Conservation (phyloP, 2,113 vertebrate species). For the Lamprotornis superbus region DNA sequence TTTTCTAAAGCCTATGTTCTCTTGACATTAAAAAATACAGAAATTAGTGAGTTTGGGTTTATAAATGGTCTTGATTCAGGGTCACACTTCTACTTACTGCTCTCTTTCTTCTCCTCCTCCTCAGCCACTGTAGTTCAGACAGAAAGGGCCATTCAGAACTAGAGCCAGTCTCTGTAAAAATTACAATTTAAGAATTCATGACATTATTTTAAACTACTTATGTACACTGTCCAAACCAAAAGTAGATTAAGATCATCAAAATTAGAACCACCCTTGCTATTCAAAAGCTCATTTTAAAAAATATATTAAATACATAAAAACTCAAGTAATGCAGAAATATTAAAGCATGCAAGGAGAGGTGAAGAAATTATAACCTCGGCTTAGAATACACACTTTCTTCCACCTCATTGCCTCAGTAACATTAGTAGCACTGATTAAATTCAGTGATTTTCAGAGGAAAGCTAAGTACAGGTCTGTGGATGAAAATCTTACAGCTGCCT, state of each 20-base stretch:
- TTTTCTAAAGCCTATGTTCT: neutral
- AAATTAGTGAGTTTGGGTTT: neutral
- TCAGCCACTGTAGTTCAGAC: constrained; percentile 86
- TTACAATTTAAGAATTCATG: constrained; percentile 13
- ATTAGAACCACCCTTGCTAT: neutral
- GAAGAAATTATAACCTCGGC: neutral
- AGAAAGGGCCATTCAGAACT: constrained; percentile 78
- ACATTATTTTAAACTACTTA: neutral
- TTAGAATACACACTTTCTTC: neutral
- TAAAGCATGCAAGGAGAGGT: neutral
- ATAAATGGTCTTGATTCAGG: neutral
- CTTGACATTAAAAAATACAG: neutral
- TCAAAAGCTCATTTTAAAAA: neutral
- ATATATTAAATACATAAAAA: neutral
- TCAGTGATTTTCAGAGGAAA: neutral
- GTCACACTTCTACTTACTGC: constrained; percentile 78
- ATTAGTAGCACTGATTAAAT: neutral
- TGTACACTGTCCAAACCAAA: neutral
- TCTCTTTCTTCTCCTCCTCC: constrained; percentile 87
- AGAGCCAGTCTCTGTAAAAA: constrained; percentile 75
- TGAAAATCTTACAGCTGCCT: neutral
- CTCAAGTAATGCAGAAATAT: neutral
- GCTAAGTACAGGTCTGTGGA: neutral
- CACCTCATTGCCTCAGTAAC: neutral
- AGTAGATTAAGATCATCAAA: neutral